Evolutionary conservation across 1,140 invertebrate species (phyloP).

Genomic region (Chironomus striatipennis): DNA sequence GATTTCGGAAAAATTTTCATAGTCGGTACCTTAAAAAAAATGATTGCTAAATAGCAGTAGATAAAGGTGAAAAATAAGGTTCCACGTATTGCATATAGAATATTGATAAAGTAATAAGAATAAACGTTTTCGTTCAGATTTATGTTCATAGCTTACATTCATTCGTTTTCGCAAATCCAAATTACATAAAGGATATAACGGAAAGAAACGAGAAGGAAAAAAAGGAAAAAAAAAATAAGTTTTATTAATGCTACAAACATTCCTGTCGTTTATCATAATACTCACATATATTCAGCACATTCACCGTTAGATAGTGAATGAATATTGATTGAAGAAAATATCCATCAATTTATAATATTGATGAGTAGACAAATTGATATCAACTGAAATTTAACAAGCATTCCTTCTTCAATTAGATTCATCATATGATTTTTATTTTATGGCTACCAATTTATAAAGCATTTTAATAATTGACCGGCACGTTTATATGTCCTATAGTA

Average conservation of each 20-base stretch:
- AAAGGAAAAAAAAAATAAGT: no score
- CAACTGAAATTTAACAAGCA: background rate
- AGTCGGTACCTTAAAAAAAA: no score
- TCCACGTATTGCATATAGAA: background rate
- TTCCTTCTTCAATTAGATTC: background rate
- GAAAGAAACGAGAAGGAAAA: background rate
- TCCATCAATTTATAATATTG: background rate
- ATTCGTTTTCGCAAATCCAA: no score
- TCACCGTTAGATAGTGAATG: background rate
- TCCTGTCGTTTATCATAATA: no score
- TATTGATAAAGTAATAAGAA: conserved; percentile 2
- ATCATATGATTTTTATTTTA: background rate
- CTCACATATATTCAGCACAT: background rate
- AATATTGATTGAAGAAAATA: background rate
- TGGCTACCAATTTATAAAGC: background rate
- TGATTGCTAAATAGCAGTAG: background rate
- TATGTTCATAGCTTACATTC: background rate
- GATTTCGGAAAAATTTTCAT: no score
- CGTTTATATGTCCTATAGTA: background rate
- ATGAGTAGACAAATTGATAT: no score
- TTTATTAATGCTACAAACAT: no score
- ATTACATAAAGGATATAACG: no score
- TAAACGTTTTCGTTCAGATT: background rate
- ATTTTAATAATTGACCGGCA: conserved; percentile 1
- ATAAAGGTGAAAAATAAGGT: background rate